These are phyloP conservation scores for Margaritifera margaritifera DNA, from an alignment of 2,888 invertebrate species.

Conservation along the genomic window DNA sequence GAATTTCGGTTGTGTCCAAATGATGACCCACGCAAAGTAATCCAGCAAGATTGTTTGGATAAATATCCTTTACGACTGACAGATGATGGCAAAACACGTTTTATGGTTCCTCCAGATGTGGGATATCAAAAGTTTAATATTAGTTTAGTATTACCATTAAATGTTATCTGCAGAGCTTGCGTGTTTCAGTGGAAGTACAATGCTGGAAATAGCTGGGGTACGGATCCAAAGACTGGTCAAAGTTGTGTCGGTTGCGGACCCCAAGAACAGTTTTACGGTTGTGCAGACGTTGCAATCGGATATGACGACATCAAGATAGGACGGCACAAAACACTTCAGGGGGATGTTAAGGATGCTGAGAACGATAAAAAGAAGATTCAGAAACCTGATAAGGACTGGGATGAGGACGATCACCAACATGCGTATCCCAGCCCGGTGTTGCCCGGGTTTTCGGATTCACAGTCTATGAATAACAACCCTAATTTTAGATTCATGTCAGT, in stretches of 20 bases:
- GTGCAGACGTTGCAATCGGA: conserved; percentile 62
- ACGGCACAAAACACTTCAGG: conserved; percentile 33
- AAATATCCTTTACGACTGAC: conserved; percentile 39
- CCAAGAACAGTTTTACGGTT: conserved; percentile 65
- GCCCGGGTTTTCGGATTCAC: conserved; percentile 15
- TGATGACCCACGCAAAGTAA: conserved; percentile 46
- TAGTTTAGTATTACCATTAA: conserved; percentile 47
- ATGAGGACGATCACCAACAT: neutral
- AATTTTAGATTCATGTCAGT: conserved; percentile 36
- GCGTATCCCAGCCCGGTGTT: conserved; percentile 10
- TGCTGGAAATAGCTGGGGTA: conserved; percentile 64
- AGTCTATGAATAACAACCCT: conserved; percentile 8
- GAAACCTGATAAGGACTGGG: neutral
- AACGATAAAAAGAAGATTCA: conserved; percentile 12
- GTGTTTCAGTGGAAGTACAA: conserved; percentile 65
- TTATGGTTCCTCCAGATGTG: conserved; percentile 35
- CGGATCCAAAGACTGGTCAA: conserved; percentile 36
- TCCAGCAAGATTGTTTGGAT: conserved; percentile 66
- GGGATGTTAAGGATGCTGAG: conserved; percentile 26
- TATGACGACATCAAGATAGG: conserved; percentile 41
- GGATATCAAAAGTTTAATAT: conserved; percentile 41
- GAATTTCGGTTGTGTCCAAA: conserved; percentile 68
- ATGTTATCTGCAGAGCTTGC: conserved; percentile 52
- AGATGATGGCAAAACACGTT: conserved; percentile 36
- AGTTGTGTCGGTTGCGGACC: conserved; percentile 59